Percentiles rank a stretch among this genome's conserved stretches.
phyloP scores from a whole-genome alignment of 2,797 vertebrate species.

The Mus spretus region DNA sequence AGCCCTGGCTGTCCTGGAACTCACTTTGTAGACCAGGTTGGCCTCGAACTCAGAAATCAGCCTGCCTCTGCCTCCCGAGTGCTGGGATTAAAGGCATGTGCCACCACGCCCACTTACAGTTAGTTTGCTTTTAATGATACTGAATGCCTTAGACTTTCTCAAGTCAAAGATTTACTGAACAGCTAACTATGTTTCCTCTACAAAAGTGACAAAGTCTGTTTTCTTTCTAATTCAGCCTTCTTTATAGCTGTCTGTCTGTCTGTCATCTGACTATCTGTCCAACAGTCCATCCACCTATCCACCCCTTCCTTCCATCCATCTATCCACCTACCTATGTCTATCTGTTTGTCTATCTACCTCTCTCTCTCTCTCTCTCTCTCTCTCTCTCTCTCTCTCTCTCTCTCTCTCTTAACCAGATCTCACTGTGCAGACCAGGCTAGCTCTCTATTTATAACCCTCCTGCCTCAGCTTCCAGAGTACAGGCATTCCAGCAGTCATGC shows the following conservation, averaged over 20 bases:
- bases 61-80: no score
- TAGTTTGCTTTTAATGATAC: conserved; percentile 15
- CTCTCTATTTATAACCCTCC: no score
- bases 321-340: background rate
- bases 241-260: background rate
- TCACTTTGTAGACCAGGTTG: no score
- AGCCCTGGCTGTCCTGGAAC: no score
- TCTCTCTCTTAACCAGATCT: background rate
- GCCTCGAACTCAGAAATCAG: no score
- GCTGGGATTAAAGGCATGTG: no score
- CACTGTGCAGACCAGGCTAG: background rate
- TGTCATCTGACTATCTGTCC: no score
- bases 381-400: background rate
- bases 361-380: background rate
- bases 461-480: background rate
- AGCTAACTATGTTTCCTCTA: no score
- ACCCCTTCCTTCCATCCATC: background rate
- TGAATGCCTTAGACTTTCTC: background rate
- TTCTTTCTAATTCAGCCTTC: background rate
- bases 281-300: background rate
- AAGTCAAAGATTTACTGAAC: background rate
- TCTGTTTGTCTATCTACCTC: background rate
- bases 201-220: background rate
- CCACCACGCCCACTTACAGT: background rate
- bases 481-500: background rate